These are phyloP conservation scores for Himalopsyche phryganea DNA, from an alignment of 1,140 invertebrate genomes.

Conservation along the genomic window DNA sequence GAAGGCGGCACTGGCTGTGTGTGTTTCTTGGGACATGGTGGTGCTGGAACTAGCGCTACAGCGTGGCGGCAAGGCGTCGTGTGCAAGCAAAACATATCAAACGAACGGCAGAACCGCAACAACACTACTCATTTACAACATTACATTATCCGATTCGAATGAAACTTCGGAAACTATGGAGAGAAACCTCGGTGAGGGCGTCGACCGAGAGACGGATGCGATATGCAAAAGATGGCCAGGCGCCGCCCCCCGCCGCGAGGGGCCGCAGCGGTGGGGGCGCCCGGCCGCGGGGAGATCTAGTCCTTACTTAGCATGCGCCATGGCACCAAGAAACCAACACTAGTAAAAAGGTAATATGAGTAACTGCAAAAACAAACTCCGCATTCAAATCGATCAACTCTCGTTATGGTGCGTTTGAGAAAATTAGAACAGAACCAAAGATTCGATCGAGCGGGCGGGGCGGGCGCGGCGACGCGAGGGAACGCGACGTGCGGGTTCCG, in stretches of 20 bases:
- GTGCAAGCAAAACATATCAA: constrained; percentile 51
- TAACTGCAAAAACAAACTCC: constrained; percentile 57
- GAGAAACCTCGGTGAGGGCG: neutral
- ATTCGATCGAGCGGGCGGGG: constrained; percentile 24
- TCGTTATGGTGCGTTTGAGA: constrained; percentile 25
- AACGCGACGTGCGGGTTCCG: neutral
- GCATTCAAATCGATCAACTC: constrained; percentile 55
- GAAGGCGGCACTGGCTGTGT: constrained; percentile 48
- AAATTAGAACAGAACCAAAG: constrained; percentile 32
- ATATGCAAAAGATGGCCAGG: constrained; percentile 38
- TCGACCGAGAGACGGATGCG: neutral
- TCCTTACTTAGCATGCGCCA: constrained; percentile 56
- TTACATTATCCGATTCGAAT: constrained; percentile 53
- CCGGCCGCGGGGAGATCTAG: constrained; percentile 50
- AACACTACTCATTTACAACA: constrained; percentile 56
- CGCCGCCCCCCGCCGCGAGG: constrained; percentile 47
- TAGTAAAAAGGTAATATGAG: constrained; percentile 53
- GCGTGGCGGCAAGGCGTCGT: constrained; percentile 56
- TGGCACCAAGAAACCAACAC: constrained; percentile 57
- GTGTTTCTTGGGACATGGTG: constrained; percentile 49
- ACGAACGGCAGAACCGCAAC: constrained; percentile 40
- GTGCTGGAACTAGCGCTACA: constrained; percentile 55
- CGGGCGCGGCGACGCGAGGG: constrained; percentile 10
- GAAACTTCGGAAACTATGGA: constrained; percentile 45
- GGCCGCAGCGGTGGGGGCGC: constrained; percentile 42